Evolutionary conservation across 2,113 vertebrate species (phyloP).

Genomic region (Donacobius atricapilla): DNA sequence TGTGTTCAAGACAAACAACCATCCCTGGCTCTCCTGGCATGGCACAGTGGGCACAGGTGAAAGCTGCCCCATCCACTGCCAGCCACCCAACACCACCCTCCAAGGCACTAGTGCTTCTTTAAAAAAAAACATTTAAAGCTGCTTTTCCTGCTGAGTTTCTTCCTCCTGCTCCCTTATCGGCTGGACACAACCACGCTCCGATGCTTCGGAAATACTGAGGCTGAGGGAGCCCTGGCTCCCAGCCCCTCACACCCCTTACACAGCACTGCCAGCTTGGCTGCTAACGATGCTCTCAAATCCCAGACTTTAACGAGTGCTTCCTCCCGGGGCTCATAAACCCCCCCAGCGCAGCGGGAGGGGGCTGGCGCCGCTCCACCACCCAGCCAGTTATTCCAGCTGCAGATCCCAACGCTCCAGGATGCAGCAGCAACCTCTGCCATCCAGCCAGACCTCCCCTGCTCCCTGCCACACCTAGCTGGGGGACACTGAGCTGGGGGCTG

Average conservation of each 20-base stretch:
- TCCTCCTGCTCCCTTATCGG: neutral
- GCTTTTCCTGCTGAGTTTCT: neutral
- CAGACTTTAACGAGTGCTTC: neutral
- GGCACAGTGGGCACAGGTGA: neutral
- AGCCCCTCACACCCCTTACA: neutral
- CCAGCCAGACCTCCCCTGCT: neutral
- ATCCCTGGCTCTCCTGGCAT: neutral
- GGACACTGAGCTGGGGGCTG: too few species aligned
- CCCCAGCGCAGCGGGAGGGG: neutral
- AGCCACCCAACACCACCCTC: neutral
- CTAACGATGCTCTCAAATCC: neutral
- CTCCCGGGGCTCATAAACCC: neutral
- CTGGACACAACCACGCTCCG: rapidly evolving
- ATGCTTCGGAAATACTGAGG: neutral
- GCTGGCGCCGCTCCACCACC: neutral
- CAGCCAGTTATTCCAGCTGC: conserved; percentile 7
- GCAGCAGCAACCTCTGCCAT: neutral
- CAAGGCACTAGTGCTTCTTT: neutral
- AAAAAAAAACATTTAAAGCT: neutral
- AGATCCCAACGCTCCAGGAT: neutral
- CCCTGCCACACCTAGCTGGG: rapidly evolving
- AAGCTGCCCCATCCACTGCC: neutral
- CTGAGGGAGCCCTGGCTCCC: neutral
- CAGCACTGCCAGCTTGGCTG: neutral
- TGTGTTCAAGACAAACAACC: neutral